phyloP scores from a whole-genome alignment of 2,797 vertebrate species.

The Gambelia wislizenii region DNA sequence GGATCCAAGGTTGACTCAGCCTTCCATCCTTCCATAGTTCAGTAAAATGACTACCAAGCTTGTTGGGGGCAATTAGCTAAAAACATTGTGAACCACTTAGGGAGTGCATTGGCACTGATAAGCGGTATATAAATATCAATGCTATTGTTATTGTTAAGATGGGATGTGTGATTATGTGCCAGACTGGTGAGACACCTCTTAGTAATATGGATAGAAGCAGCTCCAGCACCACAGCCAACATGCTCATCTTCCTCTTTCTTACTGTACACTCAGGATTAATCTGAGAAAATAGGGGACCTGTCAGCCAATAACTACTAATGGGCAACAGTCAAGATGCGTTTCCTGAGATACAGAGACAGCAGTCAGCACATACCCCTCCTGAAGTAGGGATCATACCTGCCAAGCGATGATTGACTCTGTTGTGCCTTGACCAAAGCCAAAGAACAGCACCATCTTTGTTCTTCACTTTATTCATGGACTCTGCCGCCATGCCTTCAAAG shows the following conservation, averaged over 20 bases:
- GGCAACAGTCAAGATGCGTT: not conserved
- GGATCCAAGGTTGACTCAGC: too few relatives aligned
- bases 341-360: not conserved
- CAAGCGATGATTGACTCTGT: constrained; percentile 89
- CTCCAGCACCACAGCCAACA: not conserved
- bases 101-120: too few relatives aligned
- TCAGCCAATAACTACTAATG: too few relatives aligned
- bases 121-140: too few relatives aligned
- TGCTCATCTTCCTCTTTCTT: not conserved
- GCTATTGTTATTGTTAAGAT: too few relatives aligned
- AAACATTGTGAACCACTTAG: too few relatives aligned
- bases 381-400: constrained; percentile 79
- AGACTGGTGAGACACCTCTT: not conserved
- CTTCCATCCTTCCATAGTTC: too few relatives aligned
- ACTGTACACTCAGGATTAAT: not conserved
- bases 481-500: constrained; percentile 88
- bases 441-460: constrained; percentile 71
- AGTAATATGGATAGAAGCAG: not conserved
- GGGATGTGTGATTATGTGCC: not conserved
- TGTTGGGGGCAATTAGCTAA: too few relatives aligned
- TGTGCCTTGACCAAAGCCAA: constrained; percentile 94
- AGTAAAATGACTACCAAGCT: too few relatives aligned
- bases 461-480: constrained; percentile 79
- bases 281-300: not conserved
- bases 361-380: not conserved